Percentiles rank a stretch among this genome's conserved stretches.
Conservation (phyloP, 2,888 invertebrate species). For the Amblyteles armatorius region DNA sequence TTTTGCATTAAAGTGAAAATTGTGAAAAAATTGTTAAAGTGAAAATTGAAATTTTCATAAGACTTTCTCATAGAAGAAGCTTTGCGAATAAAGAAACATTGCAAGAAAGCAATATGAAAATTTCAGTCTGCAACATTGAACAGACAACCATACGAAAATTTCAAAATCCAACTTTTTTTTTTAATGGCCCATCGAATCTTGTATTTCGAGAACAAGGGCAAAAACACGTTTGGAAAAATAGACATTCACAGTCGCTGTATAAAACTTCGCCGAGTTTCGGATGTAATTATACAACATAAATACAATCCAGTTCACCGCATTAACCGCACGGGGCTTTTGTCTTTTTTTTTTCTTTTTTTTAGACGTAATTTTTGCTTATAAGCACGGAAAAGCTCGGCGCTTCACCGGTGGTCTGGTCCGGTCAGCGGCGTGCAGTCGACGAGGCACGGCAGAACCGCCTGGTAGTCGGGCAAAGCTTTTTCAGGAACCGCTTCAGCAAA, state of each 20-base stretch:
- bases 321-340: constrained; percentile 53
- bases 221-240: neutral
- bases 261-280: neutral
- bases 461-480: constrained; percentile 73
- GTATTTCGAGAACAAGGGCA: neutral
- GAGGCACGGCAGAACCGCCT: constrained; percentile 28
- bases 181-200: neutral
- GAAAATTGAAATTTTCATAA: no score
- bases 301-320: constrained; percentile 77
- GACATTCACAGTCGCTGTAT: neutral
- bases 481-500: constrained; percentile 82
- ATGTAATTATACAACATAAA: constrained; percentile 81
- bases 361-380: constrained; percentile 83
- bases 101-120: no score
- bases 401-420: constrained; percentile 63
- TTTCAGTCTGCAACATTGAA: no score
- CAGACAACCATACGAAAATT: no score
- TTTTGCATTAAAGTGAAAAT: no score
- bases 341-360: constrained; percentile 46
- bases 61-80: no score
- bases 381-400: constrained; percentile 80
- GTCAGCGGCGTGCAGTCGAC: constrained; percentile 56
- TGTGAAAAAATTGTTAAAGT: no score
- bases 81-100: no score
- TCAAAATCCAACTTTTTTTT: neutral